Evolutionary conservation across 2,797 vertebrate species (phyloP).

Genomic region (Diglossa cyanea): DNA sequence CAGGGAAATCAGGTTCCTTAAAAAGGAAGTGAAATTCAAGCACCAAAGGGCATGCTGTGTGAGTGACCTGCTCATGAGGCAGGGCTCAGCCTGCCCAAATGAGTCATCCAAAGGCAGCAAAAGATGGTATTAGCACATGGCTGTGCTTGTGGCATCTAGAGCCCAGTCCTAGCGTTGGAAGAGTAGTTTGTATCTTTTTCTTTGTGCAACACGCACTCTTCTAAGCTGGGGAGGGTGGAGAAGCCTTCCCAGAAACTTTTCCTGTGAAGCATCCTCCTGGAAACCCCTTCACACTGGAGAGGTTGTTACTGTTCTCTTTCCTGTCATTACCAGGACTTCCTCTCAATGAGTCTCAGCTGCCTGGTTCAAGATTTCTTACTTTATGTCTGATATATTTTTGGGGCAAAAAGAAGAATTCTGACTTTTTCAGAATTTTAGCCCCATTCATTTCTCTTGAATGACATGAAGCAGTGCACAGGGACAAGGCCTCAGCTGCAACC

Average conservation of each 20-base stretch:
- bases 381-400: neutral
- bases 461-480: neutral
- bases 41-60: neutral
- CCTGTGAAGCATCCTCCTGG: neutral
- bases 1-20: neutral
- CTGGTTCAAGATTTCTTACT: neutral
- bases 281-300: neutral
- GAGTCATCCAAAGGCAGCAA: neutral
- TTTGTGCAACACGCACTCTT: neutral
- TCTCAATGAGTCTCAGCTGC: neutral
- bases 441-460: neutral
- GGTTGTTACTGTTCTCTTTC: neutral
- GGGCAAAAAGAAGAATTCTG: neutral
- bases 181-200: neutral
- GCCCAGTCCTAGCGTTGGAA: neutral
- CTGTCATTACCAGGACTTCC: neutral
- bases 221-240: neutral
- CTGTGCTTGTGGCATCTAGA: neutral
- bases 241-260: neutral
- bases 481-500: neutral
- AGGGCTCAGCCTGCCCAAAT: neutral
- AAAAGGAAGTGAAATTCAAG: constrained; percentile 30
- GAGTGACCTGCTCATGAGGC: neutral
- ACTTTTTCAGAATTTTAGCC: neutral
- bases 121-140: neutral